Evolutionary conservation across 1,140 invertebrate species (phyloP), one percentile per base, ranked within the genome.

Genomic region (Neodiprion lecontei): DNA sequence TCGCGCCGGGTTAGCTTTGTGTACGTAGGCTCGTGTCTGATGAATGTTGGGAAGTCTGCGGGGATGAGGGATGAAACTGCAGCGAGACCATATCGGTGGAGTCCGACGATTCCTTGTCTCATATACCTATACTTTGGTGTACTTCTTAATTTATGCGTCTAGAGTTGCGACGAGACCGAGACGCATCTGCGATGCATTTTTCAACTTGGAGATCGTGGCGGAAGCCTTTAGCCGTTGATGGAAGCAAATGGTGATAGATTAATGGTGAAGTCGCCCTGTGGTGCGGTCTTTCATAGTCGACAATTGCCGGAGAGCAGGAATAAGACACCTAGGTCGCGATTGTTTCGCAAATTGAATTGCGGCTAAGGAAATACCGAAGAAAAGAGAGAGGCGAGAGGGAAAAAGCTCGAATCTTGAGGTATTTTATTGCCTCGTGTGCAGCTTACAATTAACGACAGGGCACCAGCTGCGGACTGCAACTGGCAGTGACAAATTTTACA

Each of bases 401-500:
- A 40, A 40, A 40, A 40, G 28, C 28, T 4, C 28, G 28, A 40
- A 5, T 40, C 28, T 40, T 40, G 28, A 40, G 1, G 28, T 4
- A 40, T 40, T 40, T 40, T 40, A 40, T 40, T 40, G 8, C 53
- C 11, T 61, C 53, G 4, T 0, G 53, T 14, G 11, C 11, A 14
- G 11, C 53, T 12, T 14, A 14, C 53, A 61, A 61, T 61, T 61
- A 61, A 9, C 9, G 11, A 17, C 9, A 9, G 11, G 53, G 53
- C 0, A 17, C 53, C 53, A 61, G 28, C n/a, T 17, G n/a, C 53
- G n/a, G 53, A 17, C 11, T 61, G 53, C 3, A 61, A 61, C 11
- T 61, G 53, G 53, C 53, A 61, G 53, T 61, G 53, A 61, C 53
- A 61, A 61, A 61, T 61, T 61, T 40, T 61, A 14, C 53, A 61